phyloP scores from a whole-genome alignment of 2,888 invertebrate species.

The Ophion ellenae region DNA sequence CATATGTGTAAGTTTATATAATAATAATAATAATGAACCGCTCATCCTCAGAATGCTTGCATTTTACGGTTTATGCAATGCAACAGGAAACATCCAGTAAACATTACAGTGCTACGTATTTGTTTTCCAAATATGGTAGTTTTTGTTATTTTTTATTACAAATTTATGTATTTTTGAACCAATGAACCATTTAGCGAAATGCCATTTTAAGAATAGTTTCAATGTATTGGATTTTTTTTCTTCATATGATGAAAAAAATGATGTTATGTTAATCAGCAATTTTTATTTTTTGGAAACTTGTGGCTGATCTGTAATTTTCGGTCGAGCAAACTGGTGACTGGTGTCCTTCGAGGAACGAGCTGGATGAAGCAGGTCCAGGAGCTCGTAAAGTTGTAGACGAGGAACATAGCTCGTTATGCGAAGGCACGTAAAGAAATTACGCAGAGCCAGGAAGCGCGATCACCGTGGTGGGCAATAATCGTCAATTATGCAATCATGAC shows the following conservation, averaged over 20 bases:
- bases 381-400: neutral
- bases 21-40: too few relatives aligned
- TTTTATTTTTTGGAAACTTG: too few relatives aligned
- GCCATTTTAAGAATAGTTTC: too few relatives aligned
- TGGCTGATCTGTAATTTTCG: too few relatives aligned
- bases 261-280: too few relatives aligned
- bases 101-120: neutral
- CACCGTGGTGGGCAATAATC: neutral
- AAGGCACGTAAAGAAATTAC: neutral
- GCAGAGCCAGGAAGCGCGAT: slow-evolving; percentile 2
- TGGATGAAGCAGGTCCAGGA: neutral
- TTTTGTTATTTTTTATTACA: neutral
- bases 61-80: slow-evolving; percentile 1
- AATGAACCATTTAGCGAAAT: too few relatives aligned
- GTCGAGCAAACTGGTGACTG: too few relatives aligned
- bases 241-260: too few relatives aligned
- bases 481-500: slow-evolving; percentile 13
- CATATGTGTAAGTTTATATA: too few relatives aligned
- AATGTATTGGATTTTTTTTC: too few relatives aligned
- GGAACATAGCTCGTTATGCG: neutral
- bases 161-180: too few relatives aligned
- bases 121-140: neutral
- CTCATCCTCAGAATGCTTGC: neutral
- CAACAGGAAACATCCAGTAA: slow-evolving; percentile 7
- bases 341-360: too few relatives aligned